Base-by-base conservation (phyloP, 2,797 vertebrate genomes). In the Atherinosoma microstoma region DNA sequence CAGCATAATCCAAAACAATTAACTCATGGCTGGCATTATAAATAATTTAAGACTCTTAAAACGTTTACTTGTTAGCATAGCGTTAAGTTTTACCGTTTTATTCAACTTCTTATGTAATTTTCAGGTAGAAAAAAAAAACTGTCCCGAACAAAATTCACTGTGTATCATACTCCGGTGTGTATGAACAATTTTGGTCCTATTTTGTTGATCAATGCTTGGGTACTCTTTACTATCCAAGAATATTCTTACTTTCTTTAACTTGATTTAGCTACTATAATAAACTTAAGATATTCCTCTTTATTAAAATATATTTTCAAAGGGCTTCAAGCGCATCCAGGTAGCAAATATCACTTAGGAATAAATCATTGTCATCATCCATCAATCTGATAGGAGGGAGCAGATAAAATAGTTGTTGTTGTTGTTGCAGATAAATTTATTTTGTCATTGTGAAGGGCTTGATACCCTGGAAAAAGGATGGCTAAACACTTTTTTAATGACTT, bases 401-500 rank as follows among this genome's bases (percentile, higher is more conserved):
- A 20, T 58, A 64, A 61, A 58, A 77, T 60, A 42, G 32, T 85
- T 60, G 49, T 70, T 73, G 72, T 70, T 73, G 72, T 27, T 27
- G 24, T 66, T 70, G 49, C 34, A 66, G 67, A 73, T 59, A 64
- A 63, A 29, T 56, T 56, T 30, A 56, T 15, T 56, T 18, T 29
- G 24, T 62, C 38, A 64, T 71, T 9, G 16, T 47, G n/a, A 30
- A 65, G 53, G 69, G 45, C 69, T 60, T 2, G 29, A 47, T 47
- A 35, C 62, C 51, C 67, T 47, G 57, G 64, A 86, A 73, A 57
- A 75, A 10, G 36, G 16, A 79, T 47, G 34, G 57, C 61, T 78
- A 71, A 79, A 73, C 67, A 16, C 57, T 58, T 81, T 79, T 80
- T 84, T 87, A 86, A 85, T 85, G 75, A 72, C 38, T 70, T 73